Evolutionary conservation across 1,140 invertebrate genomes (phyloP).

Genomic region (Neodiprion virginianus): DNA sequence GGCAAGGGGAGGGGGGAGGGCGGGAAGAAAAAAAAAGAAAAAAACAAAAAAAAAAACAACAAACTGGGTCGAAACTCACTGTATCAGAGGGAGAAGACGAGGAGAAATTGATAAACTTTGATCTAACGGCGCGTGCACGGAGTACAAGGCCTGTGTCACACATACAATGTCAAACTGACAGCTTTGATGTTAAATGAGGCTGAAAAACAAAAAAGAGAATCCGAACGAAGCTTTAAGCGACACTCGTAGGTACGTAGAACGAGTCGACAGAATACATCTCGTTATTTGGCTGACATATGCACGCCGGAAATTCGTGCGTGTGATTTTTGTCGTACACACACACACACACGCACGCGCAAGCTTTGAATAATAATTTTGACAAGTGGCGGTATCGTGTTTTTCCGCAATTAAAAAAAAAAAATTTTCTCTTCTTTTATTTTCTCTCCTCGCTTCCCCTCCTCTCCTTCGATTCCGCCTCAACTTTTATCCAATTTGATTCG

Average conservation of each 20-base stretch:
- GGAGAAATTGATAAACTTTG: background rate
- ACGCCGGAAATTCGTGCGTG: background rate
- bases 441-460: background rate
- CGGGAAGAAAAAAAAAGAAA: background rate
- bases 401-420: too few species aligned
- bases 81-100: background rate
- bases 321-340: background rate
- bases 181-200: conserved; percentile 1
- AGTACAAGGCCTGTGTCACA: background rate
- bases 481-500: background rate
- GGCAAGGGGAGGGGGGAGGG: background rate
- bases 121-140: background rate
- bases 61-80: background rate
- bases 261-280: too few species aligned
- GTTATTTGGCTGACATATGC: background rate
- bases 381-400: background rate
- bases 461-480: background rate
- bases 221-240: background rate
- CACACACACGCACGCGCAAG: background rate
- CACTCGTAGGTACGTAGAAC: background rate
- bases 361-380: conserved; percentile 5
- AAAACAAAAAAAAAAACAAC: background rate
- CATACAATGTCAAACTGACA: background rate
- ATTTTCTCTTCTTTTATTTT: background rate
- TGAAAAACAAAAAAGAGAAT: background rate